Evolutionary conservation across 2,888 invertebrate species (phyloP).

Genomic region (Hirtodrosophila histrioides): DNA sequence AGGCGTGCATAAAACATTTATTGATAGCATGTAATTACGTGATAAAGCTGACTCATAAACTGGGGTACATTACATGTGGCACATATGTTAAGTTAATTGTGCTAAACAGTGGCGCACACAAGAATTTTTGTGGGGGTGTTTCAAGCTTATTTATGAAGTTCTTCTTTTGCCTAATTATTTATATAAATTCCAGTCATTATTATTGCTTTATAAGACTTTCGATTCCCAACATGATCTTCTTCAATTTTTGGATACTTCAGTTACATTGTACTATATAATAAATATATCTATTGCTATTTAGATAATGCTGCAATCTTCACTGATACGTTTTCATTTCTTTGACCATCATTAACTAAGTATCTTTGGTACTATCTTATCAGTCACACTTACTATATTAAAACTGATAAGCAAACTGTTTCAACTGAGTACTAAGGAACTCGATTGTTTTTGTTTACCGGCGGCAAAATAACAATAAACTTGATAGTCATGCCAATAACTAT

Average conservation of each 20-base stretch:
- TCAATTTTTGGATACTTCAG: no score
- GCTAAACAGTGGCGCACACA: background rate
- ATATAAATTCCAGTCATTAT: no score
- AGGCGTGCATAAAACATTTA: background rate
- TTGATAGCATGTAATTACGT: slow-evolving; percentile 3
- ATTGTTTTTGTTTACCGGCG: slow-evolving; percentile 33
- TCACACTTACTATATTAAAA: slow-evolving; percentile 1
- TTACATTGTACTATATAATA: no score
- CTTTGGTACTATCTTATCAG: slow-evolving; percentile 30
- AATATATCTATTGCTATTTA: background rate
- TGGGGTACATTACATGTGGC: background rate
- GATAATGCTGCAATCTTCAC: background rate
- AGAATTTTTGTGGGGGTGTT: no score
- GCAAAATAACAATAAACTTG: slow-evolving; percentile 4
- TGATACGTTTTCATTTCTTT: background rate
- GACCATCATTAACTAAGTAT: background rate
- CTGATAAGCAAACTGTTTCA: slow-evolving; percentile 29
- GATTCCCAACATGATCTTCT: no score
- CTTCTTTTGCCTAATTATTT: no score
- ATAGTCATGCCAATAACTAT: slow-evolving; percentile 3
- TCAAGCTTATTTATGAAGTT: no score
- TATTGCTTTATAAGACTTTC: background rate
- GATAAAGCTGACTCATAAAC: slow-evolving; percentile 13
- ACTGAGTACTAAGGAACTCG: slow-evolving; percentile 35
- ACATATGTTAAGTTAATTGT: background rate